These are phyloP conservation scores for Enteromius unitaeniatus DNA, from an alignment of 2,797 vertebrate species.

Conservation along the genomic window DNA sequence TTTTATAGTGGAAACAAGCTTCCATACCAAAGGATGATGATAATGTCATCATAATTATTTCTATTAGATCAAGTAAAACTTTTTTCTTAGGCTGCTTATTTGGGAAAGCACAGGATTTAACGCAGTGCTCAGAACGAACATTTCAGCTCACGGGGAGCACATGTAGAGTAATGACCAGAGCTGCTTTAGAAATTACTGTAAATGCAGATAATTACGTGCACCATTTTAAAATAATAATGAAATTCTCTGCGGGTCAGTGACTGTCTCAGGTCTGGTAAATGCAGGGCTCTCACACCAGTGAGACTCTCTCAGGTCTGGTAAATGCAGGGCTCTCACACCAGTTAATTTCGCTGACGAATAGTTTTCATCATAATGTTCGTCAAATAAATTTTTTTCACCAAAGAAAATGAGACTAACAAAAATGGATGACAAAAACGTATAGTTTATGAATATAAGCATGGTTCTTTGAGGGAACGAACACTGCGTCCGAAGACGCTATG, in stretches of 20 bases:
- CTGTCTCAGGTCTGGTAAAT: not conserved
- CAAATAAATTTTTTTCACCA: too few relatives aligned
- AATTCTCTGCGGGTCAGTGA: not conserved
- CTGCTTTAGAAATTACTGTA: not conserved
- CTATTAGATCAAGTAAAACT: conserved; percentile 28
- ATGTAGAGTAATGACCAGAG: conserved; percentile 13
- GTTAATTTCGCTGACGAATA: too few relatives aligned
- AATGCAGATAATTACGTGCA: conserved; percentile 14
- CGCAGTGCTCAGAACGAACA: conserved; percentile 36
- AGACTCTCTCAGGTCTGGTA: too few relatives aligned
- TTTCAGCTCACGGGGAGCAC: not conserved
- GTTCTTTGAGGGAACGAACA: too few relatives aligned
- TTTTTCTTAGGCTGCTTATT: conserved; percentile 34
- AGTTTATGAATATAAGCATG: too few relatives aligned
- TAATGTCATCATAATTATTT: conserved; percentile 1
- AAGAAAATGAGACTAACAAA: too few relatives aligned
- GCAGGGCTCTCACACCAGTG: not conserved
- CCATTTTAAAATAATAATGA: not conserved
- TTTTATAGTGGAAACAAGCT: not conserved
- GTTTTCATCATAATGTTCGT: too few relatives aligned
- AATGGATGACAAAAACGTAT: too few relatives aligned
- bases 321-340: too few relatives aligned
- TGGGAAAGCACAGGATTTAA: conserved; percentile 13
- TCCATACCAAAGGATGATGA: not conserved
- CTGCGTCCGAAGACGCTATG: too few relatives aligned